Conservation (phyloP, 2,113 vertebrate species). For the Lanius collurio region DNA sequence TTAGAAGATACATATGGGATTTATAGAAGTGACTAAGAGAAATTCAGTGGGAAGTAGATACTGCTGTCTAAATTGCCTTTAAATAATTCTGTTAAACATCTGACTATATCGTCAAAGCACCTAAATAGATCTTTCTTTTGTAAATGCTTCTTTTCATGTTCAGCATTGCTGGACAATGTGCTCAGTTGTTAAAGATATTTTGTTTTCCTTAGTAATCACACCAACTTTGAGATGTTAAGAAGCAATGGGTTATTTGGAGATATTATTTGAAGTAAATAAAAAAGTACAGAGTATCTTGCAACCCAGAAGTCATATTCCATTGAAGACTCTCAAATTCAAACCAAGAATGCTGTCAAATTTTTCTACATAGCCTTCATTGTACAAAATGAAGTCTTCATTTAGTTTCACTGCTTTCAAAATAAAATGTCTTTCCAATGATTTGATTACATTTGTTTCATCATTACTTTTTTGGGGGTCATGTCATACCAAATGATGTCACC, state of each 20-base stretch:
- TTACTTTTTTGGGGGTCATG: not conserved
- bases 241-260: not conserved
- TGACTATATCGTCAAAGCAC: not conserved
- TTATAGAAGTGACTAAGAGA: conserved; percentile 32
- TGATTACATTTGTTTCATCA: not conserved
- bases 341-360: not conserved
- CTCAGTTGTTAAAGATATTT: not conserved
- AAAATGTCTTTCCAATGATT: not conserved
- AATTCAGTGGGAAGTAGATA: conserved; percentile 35
- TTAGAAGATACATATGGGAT: not conserved
- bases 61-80: conserved; percentile 18
- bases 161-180: not conserved
- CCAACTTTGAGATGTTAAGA: not conserved
- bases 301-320: not conserved
- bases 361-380: not conserved
- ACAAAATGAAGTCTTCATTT: not conserved
- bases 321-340: not conserved
- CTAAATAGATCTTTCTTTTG: not conserved
- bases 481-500: not conserved
- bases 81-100: conserved; percentile 40
- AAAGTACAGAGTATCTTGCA: not conserved
- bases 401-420: not conserved
- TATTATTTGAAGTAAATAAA: not conserved
- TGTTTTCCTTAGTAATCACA: not conserved
- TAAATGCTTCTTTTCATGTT: not conserved